Conservation (phyloP, 2,113 vertebrate species). For the Trinectes maculatus region DNA sequence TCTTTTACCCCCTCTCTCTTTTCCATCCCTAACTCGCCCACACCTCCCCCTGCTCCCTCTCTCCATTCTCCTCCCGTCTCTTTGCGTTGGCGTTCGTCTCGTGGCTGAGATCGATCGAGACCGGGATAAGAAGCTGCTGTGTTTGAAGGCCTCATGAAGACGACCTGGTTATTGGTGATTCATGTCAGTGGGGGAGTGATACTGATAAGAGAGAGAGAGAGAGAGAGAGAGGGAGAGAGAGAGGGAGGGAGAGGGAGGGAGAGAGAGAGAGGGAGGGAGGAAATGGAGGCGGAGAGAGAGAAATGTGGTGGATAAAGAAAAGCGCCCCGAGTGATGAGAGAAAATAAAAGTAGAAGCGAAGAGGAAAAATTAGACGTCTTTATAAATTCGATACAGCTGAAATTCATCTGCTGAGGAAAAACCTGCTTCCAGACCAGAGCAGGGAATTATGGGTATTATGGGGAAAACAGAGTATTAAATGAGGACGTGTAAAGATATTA, state of each 20-base stretch:
- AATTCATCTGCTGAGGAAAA: constrained; percentile 20
- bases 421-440: constrained; percentile 31
- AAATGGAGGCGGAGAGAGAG: neutral
- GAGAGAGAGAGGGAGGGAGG: constrained; percentile 16
- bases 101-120: neutral
- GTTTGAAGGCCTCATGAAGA: constrained; percentile 40
- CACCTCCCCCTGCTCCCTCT: neutral
- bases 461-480: constrained; percentile 17
- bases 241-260: constrained; percentile 9
- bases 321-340: constrained; percentile 23
- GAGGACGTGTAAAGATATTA: constrained; percentile 25
- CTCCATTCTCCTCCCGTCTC: too few species aligned
- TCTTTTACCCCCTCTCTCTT: too few species aligned
- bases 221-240: neutral
- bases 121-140: constrained; percentile 34
- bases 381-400: constrained; percentile 17
- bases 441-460: constrained; percentile 35
- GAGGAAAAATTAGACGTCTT: constrained; percentile 38
- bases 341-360: constrained; percentile 39
- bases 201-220: constrained; percentile 21
- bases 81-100: too few species aligned
- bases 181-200: constrained; percentile 14
- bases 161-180: constrained; percentile 37
- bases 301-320: constrained; percentile 28
- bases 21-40: too few species aligned